Conservation (phyloP, 2,888 invertebrate genomes). For the Diachrysia chrysitis region DNA sequence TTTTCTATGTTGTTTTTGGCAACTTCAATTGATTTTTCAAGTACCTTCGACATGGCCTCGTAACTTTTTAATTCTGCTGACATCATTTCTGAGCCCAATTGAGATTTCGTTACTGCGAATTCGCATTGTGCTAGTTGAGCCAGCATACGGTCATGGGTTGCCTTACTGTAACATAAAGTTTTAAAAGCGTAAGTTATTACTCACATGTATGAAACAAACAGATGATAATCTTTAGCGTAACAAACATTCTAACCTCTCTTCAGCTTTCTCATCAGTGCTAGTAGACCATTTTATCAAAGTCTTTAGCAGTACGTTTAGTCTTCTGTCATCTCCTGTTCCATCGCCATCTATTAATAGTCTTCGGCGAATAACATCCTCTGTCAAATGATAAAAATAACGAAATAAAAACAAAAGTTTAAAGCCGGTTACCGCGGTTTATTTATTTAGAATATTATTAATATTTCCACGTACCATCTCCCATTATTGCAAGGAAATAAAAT, state of each 20-base stretch:
- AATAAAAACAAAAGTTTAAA: neutral
- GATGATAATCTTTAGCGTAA: neutral
- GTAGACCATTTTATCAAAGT: constrained; percentile 95
- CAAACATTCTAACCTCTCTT: constrained; percentile 89
- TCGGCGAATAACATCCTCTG: constrained; percentile 98
- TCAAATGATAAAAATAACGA: constrained; percentile 48
- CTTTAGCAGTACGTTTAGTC: constrained; percentile 95
- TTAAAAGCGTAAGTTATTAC: neutral
- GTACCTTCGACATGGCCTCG: constrained; percentile 92
- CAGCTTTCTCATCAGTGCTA: constrained; percentile 90
- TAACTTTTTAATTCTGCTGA: constrained; percentile 95
- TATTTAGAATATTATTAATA: neutral
- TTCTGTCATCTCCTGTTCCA: constrained; percentile 98
- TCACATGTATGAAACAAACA: neutral
- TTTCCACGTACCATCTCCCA: constrained; percentile 67
- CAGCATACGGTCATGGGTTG: constrained; percentile 93
- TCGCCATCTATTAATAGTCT: constrained; percentile 98
- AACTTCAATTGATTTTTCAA: constrained; percentile 93
- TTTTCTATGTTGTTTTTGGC: constrained; percentile 95
- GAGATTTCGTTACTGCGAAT: constrained; percentile 95
- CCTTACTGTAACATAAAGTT: constrained; percentile 85
- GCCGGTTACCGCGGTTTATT: neutral
- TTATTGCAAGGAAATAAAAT: constrained; percentile 18
- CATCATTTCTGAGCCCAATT: constrained; percentile 94
- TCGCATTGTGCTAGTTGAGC: constrained; percentile 96